Percentiles rank a stretch among this genome's conserved stretches.
phyloP scores from a whole-genome alignment of 1,140 invertebrate genomes.

The Drosophila nigromelanica region DNA sequence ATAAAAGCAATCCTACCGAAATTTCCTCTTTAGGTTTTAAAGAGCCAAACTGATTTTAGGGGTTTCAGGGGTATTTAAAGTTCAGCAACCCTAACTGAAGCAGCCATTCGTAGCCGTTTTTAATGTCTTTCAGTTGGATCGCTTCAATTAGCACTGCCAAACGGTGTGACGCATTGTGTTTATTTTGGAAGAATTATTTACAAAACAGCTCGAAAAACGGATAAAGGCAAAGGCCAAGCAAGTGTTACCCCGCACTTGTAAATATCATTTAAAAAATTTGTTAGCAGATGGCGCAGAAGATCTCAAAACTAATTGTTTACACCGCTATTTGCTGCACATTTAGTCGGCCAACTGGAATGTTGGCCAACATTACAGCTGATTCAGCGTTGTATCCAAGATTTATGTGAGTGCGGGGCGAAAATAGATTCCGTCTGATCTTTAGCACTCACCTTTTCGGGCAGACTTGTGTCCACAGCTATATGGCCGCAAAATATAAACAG shows the following conservation, averaged over 20 bases:
- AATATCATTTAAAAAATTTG: slow-evolving; percentile 56
- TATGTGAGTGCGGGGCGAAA: slow-evolving; percentile 15
- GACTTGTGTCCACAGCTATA: slow-evolving; percentile 23
- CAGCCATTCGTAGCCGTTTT: slow-evolving; percentile 11
- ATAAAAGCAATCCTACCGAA: no score
- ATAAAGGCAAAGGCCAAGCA: slow-evolving; percentile 40
- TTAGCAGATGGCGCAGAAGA: slow-evolving; percentile 53
- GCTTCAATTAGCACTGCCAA: slow-evolving; percentile 64
- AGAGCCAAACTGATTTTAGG: not conserved
- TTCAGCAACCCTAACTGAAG: not conserved
- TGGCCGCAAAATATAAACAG: slow-evolving; percentile 26
- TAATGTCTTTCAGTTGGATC: slow-evolving; percentile 41
- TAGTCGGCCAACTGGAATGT: slow-evolving; percentile 38
- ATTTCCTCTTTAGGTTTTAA: no score
- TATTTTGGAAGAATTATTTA: slow-evolving; percentile 71
- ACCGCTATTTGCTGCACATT: slow-evolving; percentile 35
- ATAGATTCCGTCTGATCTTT: slow-evolving; percentile 38
- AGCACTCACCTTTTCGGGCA: slow-evolving; percentile 33
- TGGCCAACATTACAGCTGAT: slow-evolving; percentile 50
- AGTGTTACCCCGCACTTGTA: slow-evolving; percentile 52
- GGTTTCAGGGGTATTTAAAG: slow-evolving; percentile 22
- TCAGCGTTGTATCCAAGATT: not conserved
- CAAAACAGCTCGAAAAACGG: slow-evolving; percentile 21
- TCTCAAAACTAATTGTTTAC: slow-evolving; percentile 64
- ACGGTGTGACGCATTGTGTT: slow-evolving; percentile 72